These are phyloP conservation scores for Dryobotodes eremita DNA, from an alignment of 2,888 invertebrate species.

Conservation along the genomic window DNA sequence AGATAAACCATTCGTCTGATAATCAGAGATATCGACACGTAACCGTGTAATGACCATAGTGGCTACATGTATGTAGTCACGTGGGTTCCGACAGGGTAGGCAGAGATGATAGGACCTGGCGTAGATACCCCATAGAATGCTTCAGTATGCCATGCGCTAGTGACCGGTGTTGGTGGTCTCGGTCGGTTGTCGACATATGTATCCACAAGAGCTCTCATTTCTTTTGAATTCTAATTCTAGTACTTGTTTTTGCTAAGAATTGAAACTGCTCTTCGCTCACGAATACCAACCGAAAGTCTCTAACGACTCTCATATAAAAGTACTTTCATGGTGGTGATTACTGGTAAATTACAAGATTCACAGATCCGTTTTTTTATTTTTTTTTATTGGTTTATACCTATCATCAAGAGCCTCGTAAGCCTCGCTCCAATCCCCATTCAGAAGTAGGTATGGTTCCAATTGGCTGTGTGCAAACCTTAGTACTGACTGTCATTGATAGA, in stretches of 20 bases:
- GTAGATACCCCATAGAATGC: neutral
- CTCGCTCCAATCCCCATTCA: neutral
- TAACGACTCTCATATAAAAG: too few species aligned
- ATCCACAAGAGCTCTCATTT: too few species aligned
- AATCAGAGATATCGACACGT: slow-evolving; percentile 73
- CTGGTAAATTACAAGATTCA: too few species aligned
- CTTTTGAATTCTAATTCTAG: neutral
- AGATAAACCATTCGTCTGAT: slow-evolving; percentile 72
- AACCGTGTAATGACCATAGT: slow-evolving; percentile 49
- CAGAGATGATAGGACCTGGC: neutral
- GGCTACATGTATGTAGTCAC: slow-evolving; percentile 47
- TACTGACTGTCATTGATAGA: neutral
- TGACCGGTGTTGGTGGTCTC: too few species aligned
- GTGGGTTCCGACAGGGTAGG: neutral
- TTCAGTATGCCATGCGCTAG: too few species aligned
- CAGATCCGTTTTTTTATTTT: too few species aligned
- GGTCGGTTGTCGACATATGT: neutral
- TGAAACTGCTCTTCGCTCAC: neutral
- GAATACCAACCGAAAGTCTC: neutral
- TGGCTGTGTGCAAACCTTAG: too few species aligned
- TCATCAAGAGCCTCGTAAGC: neutral
- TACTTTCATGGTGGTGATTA: too few species aligned
- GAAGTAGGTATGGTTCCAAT: neutral
- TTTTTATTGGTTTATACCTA: neutral
- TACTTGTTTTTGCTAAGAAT: neutral